Percentiles rank a stretch among this genome's conserved stretches.
Evolutionary conservation across 2,797 vertebrate species (phyloP).

Genomic region (Myripristis jacobus): DNA sequence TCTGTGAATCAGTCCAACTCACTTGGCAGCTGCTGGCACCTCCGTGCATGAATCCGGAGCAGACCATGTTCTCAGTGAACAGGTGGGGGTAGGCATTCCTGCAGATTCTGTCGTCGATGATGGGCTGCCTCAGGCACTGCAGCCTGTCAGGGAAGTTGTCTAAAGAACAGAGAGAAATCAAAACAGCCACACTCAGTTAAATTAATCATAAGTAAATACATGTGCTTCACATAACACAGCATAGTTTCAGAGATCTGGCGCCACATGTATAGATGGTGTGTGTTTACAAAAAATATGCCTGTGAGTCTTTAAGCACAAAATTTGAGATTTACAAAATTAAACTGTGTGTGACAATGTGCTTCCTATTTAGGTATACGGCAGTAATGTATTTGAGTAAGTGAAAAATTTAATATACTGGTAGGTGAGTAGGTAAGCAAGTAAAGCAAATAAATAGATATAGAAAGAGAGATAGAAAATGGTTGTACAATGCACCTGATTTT

Average conservation of each 20-base stretch:
- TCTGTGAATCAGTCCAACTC: slow-evolving; percentile 45
- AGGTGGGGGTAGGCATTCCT: slow-evolving; percentile 72
- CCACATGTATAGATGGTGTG: background rate
- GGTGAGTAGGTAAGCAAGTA: too few species aligned
- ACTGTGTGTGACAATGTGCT: background rate
- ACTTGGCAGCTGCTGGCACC: slow-evolving; percentile 81
- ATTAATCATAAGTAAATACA: background rate
- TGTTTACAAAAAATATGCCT: background rate
- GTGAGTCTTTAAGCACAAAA: background rate
- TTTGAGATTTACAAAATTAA: background rate
- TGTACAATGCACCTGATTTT: too few species aligned
- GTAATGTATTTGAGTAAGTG: too few species aligned
- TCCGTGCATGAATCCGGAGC: slow-evolving; percentile 76
- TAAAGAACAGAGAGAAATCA: slow-evolving; percentile 32
- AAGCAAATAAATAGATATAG: too few species aligned
- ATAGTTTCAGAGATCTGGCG: background rate
- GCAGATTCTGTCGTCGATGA: slow-evolving; percentile 77
- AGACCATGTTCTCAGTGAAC: slow-evolving; percentile 80
- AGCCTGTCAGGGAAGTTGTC: slow-evolving; percentile 69
- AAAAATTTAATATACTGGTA: too few species aligned
- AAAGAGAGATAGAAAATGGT: too few species aligned
- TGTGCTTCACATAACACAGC: background rate
- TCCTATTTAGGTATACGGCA: too few species aligned
- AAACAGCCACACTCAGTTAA: background rate
- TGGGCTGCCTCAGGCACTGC: slow-evolving; percentile 80